Percentiles rank a stretch among this genome's conserved stretches.
phyloP scores from a whole-genome alignment of 2,797 vertebrate genomes.

The Neostethus bicornis region DNA sequence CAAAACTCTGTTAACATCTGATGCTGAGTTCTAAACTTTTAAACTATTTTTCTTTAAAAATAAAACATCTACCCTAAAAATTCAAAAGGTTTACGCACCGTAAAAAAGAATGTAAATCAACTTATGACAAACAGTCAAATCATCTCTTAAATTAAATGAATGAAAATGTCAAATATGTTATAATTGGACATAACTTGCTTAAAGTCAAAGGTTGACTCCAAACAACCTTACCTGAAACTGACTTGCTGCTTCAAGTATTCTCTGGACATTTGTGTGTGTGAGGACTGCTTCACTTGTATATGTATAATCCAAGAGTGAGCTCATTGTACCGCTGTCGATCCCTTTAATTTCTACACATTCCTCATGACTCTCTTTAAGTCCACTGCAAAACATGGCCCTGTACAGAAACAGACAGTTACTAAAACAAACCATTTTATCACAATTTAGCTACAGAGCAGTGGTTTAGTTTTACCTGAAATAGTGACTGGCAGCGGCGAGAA shows the following conservation, averaged over 20 bases:
- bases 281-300: constrained; percentile 93
- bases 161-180: too few relatives aligned
- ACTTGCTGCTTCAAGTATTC: constrained; percentile 91
- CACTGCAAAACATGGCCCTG: constrained; percentile 98
- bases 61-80: too few relatives aligned
- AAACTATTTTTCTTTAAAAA: neutral
- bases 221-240: constrained; percentile 90
- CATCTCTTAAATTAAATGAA: too few relatives aligned
- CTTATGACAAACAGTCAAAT: neutral
- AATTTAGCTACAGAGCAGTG: neutral
- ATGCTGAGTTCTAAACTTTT: neutral
- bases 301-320: constrained; percentile 90
- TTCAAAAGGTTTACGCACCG: neutral
- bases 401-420: constrained; percentile 23
- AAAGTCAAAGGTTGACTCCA: neutral
- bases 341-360: constrained; percentile 91
- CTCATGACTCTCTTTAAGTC: constrained; percentile 92
- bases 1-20: neutral
- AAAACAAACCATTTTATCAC: neutral
- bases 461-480: constrained; percentile 91
- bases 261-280: constrained; percentile 93
- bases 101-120: neutral
- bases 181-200: too few relatives aligned
- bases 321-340: constrained; percentile 90
- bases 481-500: constrained; percentile 94